These are phyloP conservation scores for Amia ocellicauda DNA, from an alignment of 2,113 vertebrate genomes.

Conservation along the genomic window DNA sequence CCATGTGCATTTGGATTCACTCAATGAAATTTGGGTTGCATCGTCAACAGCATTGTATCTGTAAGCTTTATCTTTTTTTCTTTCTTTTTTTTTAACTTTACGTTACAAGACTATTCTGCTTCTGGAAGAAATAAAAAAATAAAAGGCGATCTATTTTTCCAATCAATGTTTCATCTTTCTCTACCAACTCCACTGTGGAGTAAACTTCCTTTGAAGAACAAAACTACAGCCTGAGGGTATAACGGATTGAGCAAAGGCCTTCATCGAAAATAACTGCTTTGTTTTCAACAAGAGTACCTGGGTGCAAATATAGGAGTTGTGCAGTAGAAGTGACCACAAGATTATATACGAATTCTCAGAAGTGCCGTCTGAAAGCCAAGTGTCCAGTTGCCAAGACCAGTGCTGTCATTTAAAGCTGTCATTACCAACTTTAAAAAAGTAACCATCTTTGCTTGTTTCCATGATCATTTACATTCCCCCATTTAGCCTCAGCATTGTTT, in stretches of 20 bases:
- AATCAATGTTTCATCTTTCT: conserved; percentile 51
- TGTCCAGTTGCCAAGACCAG: no score
- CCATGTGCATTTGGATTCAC: no score
- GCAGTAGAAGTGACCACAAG: conserved; percentile 37
- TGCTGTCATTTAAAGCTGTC: no score
- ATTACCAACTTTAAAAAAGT: no score
- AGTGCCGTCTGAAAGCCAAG: no score
- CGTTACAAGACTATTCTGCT: conserved; percentile 30
- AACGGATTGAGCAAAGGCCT: conserved; percentile 31
- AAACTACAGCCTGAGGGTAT: conserved; percentile 41
- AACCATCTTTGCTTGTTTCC: no score
- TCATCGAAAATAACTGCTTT: conserved; percentile 11
- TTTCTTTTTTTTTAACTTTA: conserved; percentile 9
- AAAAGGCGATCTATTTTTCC: conserved; percentile 13
- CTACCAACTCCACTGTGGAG: conserved; percentile 30
- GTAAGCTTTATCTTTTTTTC: background rate
- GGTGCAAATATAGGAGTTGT: conserved; percentile 38
- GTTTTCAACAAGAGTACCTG: conserved; percentile 38
- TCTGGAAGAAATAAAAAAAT: conserved; percentile 34
- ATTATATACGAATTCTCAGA: no score
- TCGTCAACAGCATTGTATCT: background rate
- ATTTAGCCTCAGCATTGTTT: no score
- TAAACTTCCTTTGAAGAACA: conserved; percentile 51
- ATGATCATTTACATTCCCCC: no score
- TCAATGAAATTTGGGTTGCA: no score